Evolutionary conservation across 2,113 vertebrate genomes (phyloP).

Genomic region (Bufo gargarizans): DNA sequence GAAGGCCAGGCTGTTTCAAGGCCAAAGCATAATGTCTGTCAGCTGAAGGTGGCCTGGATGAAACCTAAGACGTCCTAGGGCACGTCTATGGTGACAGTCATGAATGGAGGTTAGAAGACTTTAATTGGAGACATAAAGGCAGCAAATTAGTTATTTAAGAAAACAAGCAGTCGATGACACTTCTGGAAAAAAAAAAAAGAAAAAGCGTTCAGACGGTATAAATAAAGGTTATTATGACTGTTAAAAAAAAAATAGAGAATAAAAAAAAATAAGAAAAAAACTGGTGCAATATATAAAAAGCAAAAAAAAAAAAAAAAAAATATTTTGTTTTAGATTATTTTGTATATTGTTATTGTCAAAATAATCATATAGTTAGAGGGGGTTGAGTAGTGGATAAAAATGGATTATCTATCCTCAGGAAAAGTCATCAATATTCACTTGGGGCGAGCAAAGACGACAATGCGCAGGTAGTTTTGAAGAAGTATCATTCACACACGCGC

Average conservation of each 20-base stretch:
- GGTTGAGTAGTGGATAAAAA: no score
- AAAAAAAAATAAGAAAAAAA: neutral
- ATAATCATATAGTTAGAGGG: neutral
- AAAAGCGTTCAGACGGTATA: neutral
- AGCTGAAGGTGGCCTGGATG: neutral
- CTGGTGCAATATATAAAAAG: neutral
- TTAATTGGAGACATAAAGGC: neutral
- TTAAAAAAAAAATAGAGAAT: neutral
- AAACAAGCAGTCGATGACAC: neutral
- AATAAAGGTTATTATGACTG: neutral
- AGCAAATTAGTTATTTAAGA: neutral
- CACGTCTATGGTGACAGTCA: neutral
- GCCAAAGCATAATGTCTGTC: slow-evolving; percentile 8
- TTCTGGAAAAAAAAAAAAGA: neutral
- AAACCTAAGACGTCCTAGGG: slow-evolving; percentile 10
- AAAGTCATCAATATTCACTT: no score
- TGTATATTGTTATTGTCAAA: neutral
- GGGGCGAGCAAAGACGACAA: no score
- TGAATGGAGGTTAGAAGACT: neutral
- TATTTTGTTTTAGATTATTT: no score
- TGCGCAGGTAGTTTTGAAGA: no score
- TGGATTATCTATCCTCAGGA: no score
- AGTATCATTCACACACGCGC: no score
- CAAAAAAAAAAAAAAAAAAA: neutral
- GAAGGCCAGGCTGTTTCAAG: neutral